A percentile compares a stretch with the other conserved stretches of the same genome.
phyloP scores from a whole-genome alignment of 1,140 invertebrate species.

The Brachystomella parvula region DNA sequence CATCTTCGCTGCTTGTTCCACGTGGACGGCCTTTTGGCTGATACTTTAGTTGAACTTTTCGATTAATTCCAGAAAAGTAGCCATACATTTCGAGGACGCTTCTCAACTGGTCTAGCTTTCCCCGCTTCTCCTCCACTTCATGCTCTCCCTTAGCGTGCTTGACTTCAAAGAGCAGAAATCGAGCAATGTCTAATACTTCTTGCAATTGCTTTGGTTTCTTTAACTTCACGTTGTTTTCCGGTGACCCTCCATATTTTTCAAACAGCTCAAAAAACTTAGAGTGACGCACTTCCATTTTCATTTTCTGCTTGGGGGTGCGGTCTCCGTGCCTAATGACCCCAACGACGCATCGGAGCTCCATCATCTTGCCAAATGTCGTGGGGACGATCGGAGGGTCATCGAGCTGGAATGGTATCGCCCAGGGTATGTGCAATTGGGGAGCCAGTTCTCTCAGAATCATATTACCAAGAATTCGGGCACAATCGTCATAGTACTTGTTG shows the following conservation, averaged over 20 bases:
- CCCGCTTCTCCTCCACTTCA: slow-evolving; percentile 93
- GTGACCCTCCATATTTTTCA: slow-evolving; percentile 92
- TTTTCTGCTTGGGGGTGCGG: slow-evolving; percentile 98
- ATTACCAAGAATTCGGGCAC: slow-evolving; percentile 92
- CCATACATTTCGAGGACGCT: slow-evolving; percentile 99
- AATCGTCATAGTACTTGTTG: slow-evolving; percentile 99
- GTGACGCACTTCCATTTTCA: slow-evolving; percentile 99
- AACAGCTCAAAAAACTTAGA: slow-evolving; percentile 99
- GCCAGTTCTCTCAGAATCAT: slow-evolving; percentile 87
- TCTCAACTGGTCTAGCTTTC: slow-evolving; percentile 95
- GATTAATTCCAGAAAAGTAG: slow-evolving; percentile 98
- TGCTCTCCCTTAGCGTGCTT: slow-evolving; percentile 65
- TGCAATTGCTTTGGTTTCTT: slow-evolving; percentile 96
- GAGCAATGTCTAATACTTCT: slow-evolving; percentile 91
- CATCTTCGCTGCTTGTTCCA: slow-evolving; percentile 89
- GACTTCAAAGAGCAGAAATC: slow-evolving; percentile 78
- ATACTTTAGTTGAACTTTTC: slow-evolving; percentile 99
- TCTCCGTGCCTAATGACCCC: slow-evolving; percentile 98
- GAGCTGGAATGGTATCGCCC: slow-evolving; percentile 90
- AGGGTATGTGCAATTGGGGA: slow-evolving; percentile 90
- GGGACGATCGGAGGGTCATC: slow-evolving; percentile 98
- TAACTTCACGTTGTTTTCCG: slow-evolving; percentile 91
- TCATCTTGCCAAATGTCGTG: slow-evolving; percentile 98
- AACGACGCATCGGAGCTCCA: slow-evolving; percentile 96
- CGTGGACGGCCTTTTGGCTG: slow-evolving; percentile 88